Evolutionary conservation across 2,888 invertebrate genomes (phyloP), one percentile per base, ranked within the genome.

Genomic region (Morpho helenor): DNA sequence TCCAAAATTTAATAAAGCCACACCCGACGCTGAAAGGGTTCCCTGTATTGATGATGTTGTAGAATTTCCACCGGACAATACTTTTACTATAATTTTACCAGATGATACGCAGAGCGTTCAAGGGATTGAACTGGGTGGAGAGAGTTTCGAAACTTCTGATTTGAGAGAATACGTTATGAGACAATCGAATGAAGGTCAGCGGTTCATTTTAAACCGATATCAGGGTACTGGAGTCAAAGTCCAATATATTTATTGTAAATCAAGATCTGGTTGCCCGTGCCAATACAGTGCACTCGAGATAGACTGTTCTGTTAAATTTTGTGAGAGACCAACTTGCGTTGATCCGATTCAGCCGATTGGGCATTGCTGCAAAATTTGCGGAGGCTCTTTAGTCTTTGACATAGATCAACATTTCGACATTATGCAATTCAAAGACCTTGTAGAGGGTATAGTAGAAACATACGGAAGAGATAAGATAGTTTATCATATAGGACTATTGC

Each of bases 1-100:
- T 0, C 63, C 78, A 1, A 78, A 70, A 49, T 84, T 85, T 52
- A 91, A 84, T 59, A 77, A 82, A 61, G 92, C 92, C 1, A 84
- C 91, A 6, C 92, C 92, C 0, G 88, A 92, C 65, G 73, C 83
- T 0, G 91, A 92, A 61, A 79, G 85, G 63, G 65, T 91, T 2
- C 92, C 92, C 0, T 92, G 92, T 61, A 77, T 69, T 22, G 79
- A 87, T 49, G 92, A 92, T 61, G 67, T 73, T 7, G 91, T 89
- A 0, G 71, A 77, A 39, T 88, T 91, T 59, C 84, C 89, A 0
- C 43, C 45, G 7, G 69, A 78, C 43, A 65, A 75, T 0, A 75
- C 74, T 52, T 84, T 81, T 22, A 75, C 77, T 0, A 66, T 88
- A 3, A 51, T 53, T 0, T 67, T 88, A 39, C 89, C 89, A 31